Base-by-base conservation (phyloP, 2,113 vertebrate species). In the Sinocyclocheilus anshuiensis region DNA sequence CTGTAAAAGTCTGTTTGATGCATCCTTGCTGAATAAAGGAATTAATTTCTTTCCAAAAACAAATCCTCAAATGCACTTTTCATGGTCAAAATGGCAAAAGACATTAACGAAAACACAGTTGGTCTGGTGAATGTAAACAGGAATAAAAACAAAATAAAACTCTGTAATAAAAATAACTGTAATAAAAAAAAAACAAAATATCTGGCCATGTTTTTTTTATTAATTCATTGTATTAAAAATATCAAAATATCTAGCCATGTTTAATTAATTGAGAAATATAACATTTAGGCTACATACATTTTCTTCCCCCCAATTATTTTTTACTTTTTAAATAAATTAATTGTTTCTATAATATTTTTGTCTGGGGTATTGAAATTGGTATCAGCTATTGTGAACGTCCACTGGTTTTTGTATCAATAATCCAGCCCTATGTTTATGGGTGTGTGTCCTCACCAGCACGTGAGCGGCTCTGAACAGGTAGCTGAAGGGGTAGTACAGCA, bases 401-500 rank as follows among this genome's bases (percentile, higher is more conserved):
- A 48, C 26, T 65, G 63, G 65, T 69, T 33, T 69, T 67, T 29
- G 26, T 29, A 69, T 39, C 0, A 6, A 6, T 36, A 36, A 33
- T 33, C 29, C 29, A 33, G 29, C 29, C 29, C 36, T 36, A 36
- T 39, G 57, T 67, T 61, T 78, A 26, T 55, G 26, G 26, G 65
- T 13, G 9, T 11, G 16, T 50, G 61, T n/a, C 94, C 97, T 97
- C 91, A 99, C 98, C 96, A 98, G 93, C 3, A 99, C 97, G 0
- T 99, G 98, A 82, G 98, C 96, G 0, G 97, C 98, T 93, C 98
- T 96, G 94, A 99, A 99, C 92, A 99, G 97, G 95, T 99, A 99
- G 77, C 98, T 99, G 96, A 99, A 99, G 0, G 98, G 98, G 88
- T 99, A 99, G 91, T 99, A 99, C 48, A 99, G 95, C 90, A 99